A percentile compares a stretch with the other conserved stretches of the same genome.
Conservation (phyloP, 2,113 vertebrate genomes). For the Marcusenius ussheri region DNA sequence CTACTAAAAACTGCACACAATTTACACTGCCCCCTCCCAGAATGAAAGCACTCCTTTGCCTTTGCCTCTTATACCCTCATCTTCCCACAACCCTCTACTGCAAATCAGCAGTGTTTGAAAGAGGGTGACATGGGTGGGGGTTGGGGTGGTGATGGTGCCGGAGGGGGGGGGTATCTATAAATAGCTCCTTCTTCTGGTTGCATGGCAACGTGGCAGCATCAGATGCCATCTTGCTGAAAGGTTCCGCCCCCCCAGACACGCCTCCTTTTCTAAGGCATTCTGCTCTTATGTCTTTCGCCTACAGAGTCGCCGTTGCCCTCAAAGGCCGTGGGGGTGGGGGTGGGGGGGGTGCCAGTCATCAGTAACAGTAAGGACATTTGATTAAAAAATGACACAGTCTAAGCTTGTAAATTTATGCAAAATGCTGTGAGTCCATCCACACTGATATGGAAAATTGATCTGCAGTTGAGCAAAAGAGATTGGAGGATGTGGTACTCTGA, state of each 20-base stretch:
- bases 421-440: neutral
- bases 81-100: conserved; percentile 39
- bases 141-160: conserved; percentile 41
- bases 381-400: neutral
- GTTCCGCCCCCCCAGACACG: conserved; percentile 63
- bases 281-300: conserved; percentile 57
- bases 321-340: neutral
- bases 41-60: neutral
- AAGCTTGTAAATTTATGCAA: neutral
- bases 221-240: conserved; percentile 66
- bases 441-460: neutral
- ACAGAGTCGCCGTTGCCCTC: conserved; percentile 37
- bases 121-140: conserved; percentile 46
- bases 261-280: conserved; percentile 63
- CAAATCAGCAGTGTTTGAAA: conserved; percentile 49
- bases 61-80: neutral
- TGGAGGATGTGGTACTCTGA: neutral
- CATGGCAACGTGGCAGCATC: conserved; percentile 57
- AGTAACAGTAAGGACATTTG: neutral
- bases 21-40: neutral
- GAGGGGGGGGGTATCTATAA: conserved; percentile 59
- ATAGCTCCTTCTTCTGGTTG: conserved; percentile 69
- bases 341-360: neutral
- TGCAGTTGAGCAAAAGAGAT: neutral
- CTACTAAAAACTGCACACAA: neutral